Evolutionary conservation across 2,888 invertebrate genomes (phyloP), one percentile per base, ranked within the genome.

Genomic region (Cheilosia vulpina): DNA sequence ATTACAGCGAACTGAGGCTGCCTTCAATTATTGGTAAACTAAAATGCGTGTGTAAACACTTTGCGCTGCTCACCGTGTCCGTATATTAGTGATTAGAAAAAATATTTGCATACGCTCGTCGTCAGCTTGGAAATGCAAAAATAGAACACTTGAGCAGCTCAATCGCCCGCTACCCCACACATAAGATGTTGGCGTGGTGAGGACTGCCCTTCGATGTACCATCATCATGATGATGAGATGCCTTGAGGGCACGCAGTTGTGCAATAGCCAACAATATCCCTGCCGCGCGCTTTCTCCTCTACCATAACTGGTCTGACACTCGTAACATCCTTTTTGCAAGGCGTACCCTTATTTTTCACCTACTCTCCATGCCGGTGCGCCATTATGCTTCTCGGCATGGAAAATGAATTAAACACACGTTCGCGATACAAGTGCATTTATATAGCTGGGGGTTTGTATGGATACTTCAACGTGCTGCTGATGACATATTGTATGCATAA

Each of bases 291-390:
- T 55, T 58, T 52, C 57, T 66, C 38, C 71, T 71, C 45, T 66
- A 66, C 80, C 73, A 31, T 31, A 84, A 80, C 83, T 84, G 84
- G 84, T 87, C 72, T 87, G 87, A 87, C 81, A 87, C 87, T 87
- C 83, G 85, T 78, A 84, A 78, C 87, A 87, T 87, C 83, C 80
- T 87, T 87, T 84, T 76, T 68, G 50, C 53, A 63, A 66, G 41
- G 62, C 58, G 19, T 73, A 65, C 75, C 66, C 65, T 71, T 75
- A 53, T 79, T 66, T 76, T 76, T 75, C 85, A 72, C 81, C 76
- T 81, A 75, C 69, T 81, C 66, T 66, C 50, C 31, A 38, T 38
- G 13, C 13, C 38, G 13, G 38, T 13, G 38, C 13, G 60, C 47
- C 69, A 75, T 60, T 84, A 71, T 79, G 19, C 52, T 65, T 34